Conservation (phyloP, 2,113 vertebrate genomes). For the Collichthys lucidus region DNA sequence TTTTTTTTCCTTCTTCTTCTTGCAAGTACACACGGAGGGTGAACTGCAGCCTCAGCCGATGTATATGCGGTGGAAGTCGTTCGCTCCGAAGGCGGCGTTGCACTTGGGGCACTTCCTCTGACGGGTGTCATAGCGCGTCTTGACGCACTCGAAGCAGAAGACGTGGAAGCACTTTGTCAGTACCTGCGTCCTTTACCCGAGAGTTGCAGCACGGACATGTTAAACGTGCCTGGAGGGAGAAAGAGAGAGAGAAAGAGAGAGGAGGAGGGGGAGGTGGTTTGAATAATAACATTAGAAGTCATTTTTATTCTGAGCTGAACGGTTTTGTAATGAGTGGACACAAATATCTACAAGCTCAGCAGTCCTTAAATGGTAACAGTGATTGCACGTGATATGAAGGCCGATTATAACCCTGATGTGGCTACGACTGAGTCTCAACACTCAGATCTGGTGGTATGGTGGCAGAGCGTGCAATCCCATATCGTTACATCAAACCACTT, state of each 20-base stretch:
- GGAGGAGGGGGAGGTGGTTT: neutral
- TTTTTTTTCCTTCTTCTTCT: neutral
- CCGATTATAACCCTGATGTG: neutral
- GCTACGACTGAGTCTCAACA: neutral
- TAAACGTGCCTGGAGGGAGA: constrained; percentile 87
- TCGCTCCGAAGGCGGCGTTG: constrained; percentile 96
- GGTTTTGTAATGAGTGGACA: constrained; percentile 29
- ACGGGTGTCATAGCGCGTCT: constrained; percentile 94
- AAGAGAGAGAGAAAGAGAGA: neutral
- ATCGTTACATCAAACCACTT: neutral
- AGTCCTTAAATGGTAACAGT: constrained; percentile 1
- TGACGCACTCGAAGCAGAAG: constrained; percentile 98
- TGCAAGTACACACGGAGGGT: neutral
- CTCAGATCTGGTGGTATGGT: neutral
- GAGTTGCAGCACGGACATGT: constrained; percentile 98
- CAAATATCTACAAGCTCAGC: constrained; percentile 45
- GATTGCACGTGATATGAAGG: neutral
- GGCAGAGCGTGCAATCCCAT: neutral
- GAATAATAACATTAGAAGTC: constrained; percentile 31
- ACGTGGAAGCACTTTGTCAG: constrained; percentile 98
- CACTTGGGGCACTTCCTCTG: constrained; percentile 98
- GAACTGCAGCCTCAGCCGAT: constrained; percentile 84
- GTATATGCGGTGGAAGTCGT: constrained; percentile 98
- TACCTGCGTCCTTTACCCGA: constrained; percentile 95
- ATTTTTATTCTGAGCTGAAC: constrained; percentile 36